These are phyloP conservation scores for Manis crassicaudata DNA, from an alignment of 2,797 vertebrate genomes.

Conservation along the genomic window DNA sequence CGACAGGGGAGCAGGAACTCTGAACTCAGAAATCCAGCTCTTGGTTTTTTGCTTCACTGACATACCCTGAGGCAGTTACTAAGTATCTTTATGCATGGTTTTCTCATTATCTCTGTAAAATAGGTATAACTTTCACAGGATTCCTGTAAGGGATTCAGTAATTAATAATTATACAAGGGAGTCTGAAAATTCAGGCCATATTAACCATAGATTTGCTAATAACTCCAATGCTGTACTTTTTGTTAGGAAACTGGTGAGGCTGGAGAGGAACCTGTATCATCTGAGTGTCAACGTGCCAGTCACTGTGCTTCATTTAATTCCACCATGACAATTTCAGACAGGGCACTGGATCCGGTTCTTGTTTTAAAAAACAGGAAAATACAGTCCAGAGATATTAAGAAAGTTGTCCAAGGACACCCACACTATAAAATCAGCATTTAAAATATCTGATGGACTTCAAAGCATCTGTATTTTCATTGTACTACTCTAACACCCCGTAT, in stretches of 20 bases:
- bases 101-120: slow-evolving; percentile 60
- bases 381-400: neutral
- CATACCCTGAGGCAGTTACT: neutral
- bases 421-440: neutral
- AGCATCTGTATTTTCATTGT: neutral
- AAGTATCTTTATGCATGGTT: neutral
- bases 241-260: neutral
- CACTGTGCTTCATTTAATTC: neutral
- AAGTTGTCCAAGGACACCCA: neutral
- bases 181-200: neutral
- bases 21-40: slow-evolving; percentile 6
- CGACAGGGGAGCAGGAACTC: neutral
- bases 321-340: neutral
- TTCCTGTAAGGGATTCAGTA: neutral
- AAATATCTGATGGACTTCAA: neutral
- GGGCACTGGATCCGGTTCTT: neutral
- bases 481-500: neutral
- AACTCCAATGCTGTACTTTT: neutral
- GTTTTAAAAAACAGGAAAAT: neutral
- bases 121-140: slow-evolving; percentile 31
- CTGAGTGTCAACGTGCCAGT: too few species aligned
- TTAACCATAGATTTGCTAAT: neutral
- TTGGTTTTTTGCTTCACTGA: neutral
- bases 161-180: slow-evolving; percentile 37
- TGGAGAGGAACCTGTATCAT: neutral